These are phyloP conservation scores for Actinostola sp. DNA, from an alignment of 92 coral and sea anemone species.

Conservation along the genomic window DNA sequence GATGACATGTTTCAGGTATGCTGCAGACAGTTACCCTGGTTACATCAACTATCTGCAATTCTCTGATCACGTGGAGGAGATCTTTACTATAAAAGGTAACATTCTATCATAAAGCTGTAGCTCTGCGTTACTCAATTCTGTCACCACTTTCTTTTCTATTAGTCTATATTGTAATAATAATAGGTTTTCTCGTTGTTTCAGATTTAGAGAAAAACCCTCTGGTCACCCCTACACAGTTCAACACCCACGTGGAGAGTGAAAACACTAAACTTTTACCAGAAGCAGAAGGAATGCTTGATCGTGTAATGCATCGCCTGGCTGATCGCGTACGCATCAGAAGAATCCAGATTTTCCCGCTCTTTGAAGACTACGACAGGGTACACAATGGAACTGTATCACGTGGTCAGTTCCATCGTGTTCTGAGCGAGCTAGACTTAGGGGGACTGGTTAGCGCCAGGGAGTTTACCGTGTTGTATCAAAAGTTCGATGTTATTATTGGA, in stretches of 20 bases:
- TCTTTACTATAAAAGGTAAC: slow-evolving; percentile 88
- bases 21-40: slow-evolving; percentile 78
- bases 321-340: slow-evolving; percentile 97
- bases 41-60: slow-evolving; percentile 77
- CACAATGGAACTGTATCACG: slow-evolving; percentile 99
- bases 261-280: slow-evolving; percentile 77
- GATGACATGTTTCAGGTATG: slow-evolving; percentile 54
- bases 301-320: slow-evolving; percentile 97
- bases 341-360: slow-evolving; percentile 98
- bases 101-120: no score
- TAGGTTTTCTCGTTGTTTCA: slow-evolving; percentile 7
- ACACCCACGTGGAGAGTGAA: slow-evolving; percentile 78
- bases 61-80: slow-evolving; percentile 87
- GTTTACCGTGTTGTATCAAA: slow-evolving; percentile 79
- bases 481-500: slow-evolving; percentile 93
- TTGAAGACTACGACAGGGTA: slow-evolving; percentile 98
- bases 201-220: slow-evolving; percentile 94
- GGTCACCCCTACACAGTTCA: slow-evolving; percentile 83
- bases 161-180: no score
- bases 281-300: slow-evolving; percentile 80
- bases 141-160: no score
- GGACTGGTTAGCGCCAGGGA: slow-evolving; percentile 93
- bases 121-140: no score
- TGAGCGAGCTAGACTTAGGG: slow-evolving; percentile 95
- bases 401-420: slow-evolving; percentile 95